Conservation (phyloP, 1,140 invertebrate species). For the Drosophila erecta region DNA sequence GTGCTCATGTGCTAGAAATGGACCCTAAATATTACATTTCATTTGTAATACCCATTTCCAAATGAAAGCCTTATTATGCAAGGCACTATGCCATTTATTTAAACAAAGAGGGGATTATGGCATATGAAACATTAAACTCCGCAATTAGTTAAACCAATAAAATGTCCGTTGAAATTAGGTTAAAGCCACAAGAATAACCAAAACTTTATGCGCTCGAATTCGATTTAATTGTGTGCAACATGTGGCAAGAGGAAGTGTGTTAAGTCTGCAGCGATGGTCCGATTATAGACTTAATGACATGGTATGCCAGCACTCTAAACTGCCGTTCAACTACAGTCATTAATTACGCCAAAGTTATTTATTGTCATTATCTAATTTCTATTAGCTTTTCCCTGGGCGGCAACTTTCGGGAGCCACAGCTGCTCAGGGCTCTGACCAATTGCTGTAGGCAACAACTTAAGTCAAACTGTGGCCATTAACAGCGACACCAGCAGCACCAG, state of each 20-base stretch:
- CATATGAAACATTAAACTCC: no score
- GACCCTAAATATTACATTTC: no score
- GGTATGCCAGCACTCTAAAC: constrained; percentile 58
- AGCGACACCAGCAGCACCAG: constrained; percentile 57
- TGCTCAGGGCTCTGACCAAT: constrained; percentile 13
- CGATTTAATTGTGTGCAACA: neutral
- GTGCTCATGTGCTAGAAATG: no score
- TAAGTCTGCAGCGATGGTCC: constrained; percentile 24
- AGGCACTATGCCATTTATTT: no score
- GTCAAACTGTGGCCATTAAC: constrained; percentile 72
- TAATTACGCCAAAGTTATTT: constrained; percentile 75
- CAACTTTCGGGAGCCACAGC: constrained; percentile 2
- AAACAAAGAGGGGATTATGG: no score
- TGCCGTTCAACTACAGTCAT: constrained; percentile 54
- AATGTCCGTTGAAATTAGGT: neutral
- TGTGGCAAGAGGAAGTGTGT: neutral
- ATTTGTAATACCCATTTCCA: no score
- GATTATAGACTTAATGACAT: constrained; percentile 52
- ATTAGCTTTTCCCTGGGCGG: constrained; percentile 51
- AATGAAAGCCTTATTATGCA: no score
- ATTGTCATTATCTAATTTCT: constrained; percentile 75
- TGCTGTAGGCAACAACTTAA: constrained; percentile 53
- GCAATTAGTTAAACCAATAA: neutral
- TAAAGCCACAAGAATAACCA: neutral
- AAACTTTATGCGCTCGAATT: neutral